Evolutionary conservation across 2,113 vertebrate genomes (phyloP).

Genomic region (Strix uralensis): DNA sequence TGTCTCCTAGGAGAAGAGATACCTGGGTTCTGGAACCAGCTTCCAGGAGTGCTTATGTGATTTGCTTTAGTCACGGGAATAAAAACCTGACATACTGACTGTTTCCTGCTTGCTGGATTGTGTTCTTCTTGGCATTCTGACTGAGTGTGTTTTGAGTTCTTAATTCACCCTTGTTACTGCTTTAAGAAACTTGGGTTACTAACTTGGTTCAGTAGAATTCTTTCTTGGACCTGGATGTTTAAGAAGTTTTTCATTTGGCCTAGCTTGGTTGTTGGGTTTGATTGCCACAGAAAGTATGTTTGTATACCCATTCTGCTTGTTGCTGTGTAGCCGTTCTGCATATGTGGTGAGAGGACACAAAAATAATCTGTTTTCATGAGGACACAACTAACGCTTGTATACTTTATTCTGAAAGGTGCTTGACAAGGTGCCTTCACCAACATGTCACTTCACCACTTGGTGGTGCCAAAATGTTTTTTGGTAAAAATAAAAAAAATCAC

Average conservation of each 20-base stretch:
- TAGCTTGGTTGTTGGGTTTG: neutral
- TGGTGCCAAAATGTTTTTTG: constrained; percentile 41
- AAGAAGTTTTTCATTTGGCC: neutral
- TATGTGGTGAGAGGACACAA: neutral
- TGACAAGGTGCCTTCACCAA: neutral
- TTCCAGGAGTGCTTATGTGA: neutral
- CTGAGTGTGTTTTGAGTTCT: neutral
- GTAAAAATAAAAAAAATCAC: neutral
- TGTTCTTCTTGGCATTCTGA: neutral
- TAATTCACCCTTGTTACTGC: neutral
- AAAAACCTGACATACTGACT: neutral
- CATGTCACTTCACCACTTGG: constrained; percentile 11
- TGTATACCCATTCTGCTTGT: neutral
- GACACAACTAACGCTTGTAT: neutral
- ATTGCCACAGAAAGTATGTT: neutral
- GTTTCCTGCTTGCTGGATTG: neutral
- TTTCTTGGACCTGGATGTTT: neutral
- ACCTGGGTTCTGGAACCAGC: neutral
- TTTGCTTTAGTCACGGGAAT: neutral
- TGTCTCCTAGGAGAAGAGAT: neutral
- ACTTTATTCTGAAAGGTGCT: neutral
- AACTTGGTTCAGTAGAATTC: neutral
- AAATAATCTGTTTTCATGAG: neutral
- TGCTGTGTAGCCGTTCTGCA: neutral
- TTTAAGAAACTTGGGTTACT: neutral